Conservation (phyloP, 2,113 vertebrate genomes). For the Serranochromis macrocephalus region DNA sequence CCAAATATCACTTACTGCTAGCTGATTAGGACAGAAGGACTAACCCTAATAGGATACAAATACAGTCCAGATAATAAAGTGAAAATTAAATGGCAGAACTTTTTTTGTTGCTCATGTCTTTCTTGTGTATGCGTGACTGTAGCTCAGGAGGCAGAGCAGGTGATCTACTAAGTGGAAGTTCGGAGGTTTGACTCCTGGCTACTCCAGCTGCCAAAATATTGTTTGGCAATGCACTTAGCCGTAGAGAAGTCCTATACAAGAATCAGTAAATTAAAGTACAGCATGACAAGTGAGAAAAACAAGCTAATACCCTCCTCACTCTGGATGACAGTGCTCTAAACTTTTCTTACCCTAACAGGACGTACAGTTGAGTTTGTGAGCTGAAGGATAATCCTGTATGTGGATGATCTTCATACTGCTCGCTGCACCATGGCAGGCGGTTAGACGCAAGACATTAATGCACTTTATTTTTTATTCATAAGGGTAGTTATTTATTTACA, state of each 20-base stretch:
- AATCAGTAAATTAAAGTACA: neutral
- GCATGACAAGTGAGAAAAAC: neutral
- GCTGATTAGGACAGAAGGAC: neutral
- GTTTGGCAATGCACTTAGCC: neutral
- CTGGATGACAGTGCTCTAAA: neutral
- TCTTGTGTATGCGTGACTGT: fast-evolving
- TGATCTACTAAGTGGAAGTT: neutral
- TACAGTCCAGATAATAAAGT: neutral
- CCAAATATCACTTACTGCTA: neutral
- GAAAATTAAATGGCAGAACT: neutral
- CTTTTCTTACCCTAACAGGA: neutral
- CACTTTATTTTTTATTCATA: conserved; percentile 3
- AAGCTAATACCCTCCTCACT: neutral
- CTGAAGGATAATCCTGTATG: neutral
- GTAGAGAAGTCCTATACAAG: fast-evolving
- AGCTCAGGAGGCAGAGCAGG: neutral
- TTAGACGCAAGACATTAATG: neutral
- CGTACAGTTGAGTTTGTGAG: neutral
- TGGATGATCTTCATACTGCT: neutral
- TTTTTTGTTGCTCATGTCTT: neutral
- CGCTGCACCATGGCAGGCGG: neutral
- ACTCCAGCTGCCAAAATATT: neutral
- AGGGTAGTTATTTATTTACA: neutral
- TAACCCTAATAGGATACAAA: neutral
- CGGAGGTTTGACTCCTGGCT: neutral